Percentiles rank a stretch among this genome's conserved stretches.
These are phyloP conservation scores for Sternotherus odoratus DNA, from an alignment of 2,797 vertebrate species.

Conservation along the genomic window DNA sequence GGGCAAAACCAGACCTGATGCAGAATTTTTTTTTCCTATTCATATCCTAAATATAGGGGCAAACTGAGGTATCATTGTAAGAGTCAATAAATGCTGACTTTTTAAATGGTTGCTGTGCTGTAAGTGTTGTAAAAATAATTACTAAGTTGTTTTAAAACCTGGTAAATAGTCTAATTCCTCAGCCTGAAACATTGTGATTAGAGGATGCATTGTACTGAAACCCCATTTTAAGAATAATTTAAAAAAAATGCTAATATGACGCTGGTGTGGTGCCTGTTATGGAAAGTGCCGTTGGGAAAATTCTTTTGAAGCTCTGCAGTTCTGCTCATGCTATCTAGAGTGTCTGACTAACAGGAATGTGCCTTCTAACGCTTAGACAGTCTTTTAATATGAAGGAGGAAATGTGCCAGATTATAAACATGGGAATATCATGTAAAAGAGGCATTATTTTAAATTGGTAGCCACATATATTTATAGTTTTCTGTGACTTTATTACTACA, in stretches of 20 bases:
- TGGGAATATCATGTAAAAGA: not conserved
- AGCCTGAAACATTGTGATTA: not conserved
- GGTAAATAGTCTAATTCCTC: not conserved
- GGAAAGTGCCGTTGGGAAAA: not conserved
- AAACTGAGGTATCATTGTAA: not conserved
- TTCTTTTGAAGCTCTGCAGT: not conserved
- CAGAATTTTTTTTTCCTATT: not conserved
- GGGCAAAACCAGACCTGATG: not conserved
- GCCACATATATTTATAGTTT: not conserved
- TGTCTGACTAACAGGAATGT: conserved; percentile 15
- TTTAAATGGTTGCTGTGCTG: not conserved
- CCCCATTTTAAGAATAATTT: not conserved
- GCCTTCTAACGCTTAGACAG: conserved; percentile 17
- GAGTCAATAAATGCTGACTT: fast-evolving
- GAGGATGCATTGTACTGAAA: not conserved
- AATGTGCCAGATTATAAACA: conserved; percentile 17
- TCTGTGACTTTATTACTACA: not conserved
- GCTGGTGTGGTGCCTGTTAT: conserved; percentile 1
- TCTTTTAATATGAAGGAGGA: conserved; percentile 3
- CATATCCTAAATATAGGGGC: not conserved
- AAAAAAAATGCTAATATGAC: not conserved
- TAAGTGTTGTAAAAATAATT: not conserved
- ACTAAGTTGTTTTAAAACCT: not conserved
- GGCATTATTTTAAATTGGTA: not conserved
- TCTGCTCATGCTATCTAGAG: not conserved